A percentile compares a stretch with the other conserved stretches of the same genome.
Conservation (phyloP, 2,797 vertebrate genomes). For the Fundulus diaphanus region DNA sequence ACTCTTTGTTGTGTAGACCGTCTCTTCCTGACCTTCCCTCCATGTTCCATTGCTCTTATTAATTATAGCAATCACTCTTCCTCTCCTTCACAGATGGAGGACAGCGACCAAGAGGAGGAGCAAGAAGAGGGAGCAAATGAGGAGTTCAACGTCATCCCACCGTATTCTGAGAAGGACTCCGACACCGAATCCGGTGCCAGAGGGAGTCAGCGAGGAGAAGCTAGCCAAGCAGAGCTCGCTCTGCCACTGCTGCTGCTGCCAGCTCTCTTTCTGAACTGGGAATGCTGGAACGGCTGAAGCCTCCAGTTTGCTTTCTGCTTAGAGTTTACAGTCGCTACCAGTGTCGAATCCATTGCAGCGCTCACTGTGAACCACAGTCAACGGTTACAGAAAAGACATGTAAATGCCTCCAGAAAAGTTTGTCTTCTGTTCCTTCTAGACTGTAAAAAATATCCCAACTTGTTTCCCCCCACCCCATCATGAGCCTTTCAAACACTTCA, state of each 20-base stretch:
- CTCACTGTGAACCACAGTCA: conserved; percentile 42
- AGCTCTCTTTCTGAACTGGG: conserved; percentile 69
- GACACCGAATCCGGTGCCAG: conserved; percentile 72
- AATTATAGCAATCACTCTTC: conserved; percentile 59
- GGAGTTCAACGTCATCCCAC: conserved; percentile 80
- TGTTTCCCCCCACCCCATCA: conserved; percentile 36
- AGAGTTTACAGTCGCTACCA: conserved; percentile 35
- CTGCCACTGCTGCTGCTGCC: conserved; percentile 69
- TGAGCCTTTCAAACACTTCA: conserved; percentile 44
- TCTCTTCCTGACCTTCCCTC: conserved; percentile 22
- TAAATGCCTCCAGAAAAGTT: conserved; percentile 32
- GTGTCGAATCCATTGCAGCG: conserved; percentile 48
- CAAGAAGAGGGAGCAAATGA: conserved; percentile 63
- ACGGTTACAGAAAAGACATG: conserved; percentile 45
- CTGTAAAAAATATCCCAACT: conserved; percentile 24
- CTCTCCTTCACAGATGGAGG: conserved; percentile 73
- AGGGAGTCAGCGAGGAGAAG: conserved; percentile 67
- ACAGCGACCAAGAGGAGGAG: conserved; percentile 69
- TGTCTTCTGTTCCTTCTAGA: conserved; percentile 10
- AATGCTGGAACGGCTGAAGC: conserved; percentile 62
- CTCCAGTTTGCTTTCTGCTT: conserved; percentile 31
- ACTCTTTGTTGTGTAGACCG: conserved; percentile 34
- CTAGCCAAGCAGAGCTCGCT: conserved; percentile 43
- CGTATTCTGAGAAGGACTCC: conserved; percentile 81
- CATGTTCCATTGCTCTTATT: conserved; percentile 44